Evolutionary conservation across 2,113 vertebrate genomes (phyloP).

Genomic region (Cebidichthys violaceus): DNA sequence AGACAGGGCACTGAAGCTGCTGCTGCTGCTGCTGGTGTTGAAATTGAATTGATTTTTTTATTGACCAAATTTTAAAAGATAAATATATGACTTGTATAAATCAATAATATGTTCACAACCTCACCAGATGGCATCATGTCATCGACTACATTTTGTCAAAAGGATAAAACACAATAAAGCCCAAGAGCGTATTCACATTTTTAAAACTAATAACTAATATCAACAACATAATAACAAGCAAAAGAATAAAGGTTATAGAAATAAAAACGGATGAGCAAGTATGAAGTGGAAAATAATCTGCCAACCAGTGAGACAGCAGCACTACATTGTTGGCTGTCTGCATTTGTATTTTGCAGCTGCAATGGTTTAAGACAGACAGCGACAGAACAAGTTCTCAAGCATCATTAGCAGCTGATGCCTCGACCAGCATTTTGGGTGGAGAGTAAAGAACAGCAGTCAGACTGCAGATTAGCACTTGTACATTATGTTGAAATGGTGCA

Average conservation of each 20-base stretch:
- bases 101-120: not conserved
- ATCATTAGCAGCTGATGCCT: constrained; percentile 36
- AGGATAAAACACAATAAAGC: not conserved
- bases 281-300: not conserved
- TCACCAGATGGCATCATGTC: not conserved
- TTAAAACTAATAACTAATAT: not conserved
- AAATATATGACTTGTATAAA: not conserved
- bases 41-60: not conserved
- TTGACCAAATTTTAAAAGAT: not conserved
- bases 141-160: not conserved
- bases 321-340: not conserved
- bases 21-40: not conserved
- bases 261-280: not conserved
- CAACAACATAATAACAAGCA: not conserved
- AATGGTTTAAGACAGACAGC: not conserved
- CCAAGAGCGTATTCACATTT: not conserved
- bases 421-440: not conserved
- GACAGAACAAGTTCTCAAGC: constrained; percentile 19
- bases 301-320: not conserved
- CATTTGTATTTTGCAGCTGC: constrained; percentile 24
- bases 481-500: constrained; percentile 35
- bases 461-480: constrained; percentile 46
- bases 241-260: not conserved
- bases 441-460: constrained; percentile 31
- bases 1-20: too few relatives aligned